Conservation (phyloP, 2,113 vertebrate genomes). For the Castor canadensis region DNA sequence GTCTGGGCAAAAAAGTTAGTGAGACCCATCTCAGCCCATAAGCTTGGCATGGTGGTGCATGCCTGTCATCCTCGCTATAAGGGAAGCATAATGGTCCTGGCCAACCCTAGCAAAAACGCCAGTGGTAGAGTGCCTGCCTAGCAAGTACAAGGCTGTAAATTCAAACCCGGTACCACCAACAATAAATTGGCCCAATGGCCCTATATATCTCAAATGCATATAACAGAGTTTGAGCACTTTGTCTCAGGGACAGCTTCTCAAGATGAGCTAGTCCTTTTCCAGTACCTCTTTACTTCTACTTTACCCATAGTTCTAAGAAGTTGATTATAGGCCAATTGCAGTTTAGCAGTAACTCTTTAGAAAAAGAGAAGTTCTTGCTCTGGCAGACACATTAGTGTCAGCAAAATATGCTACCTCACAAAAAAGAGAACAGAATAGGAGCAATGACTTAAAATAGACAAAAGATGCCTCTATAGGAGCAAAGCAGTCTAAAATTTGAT, state of each 20-base stretch:
- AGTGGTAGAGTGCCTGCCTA: too few species aligned
- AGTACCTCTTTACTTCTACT: neutral
- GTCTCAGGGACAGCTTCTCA: neutral
- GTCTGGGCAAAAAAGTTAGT: too few species aligned
- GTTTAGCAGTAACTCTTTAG: neutral
- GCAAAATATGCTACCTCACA: neutral
- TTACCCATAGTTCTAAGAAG: neutral
- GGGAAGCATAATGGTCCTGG: too few species aligned
- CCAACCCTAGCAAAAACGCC: too few species aligned
- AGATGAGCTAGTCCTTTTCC: neutral
- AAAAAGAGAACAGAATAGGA: neutral
- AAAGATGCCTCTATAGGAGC: neutral
- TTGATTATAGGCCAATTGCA: neutral
- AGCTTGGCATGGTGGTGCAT: too few species aligned
- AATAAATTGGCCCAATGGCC: neutral
- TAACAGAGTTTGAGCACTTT: neutral
- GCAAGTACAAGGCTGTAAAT: too few species aligned
- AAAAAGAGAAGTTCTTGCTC: neutral
- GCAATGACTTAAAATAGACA: neutral
- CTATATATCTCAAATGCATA: neutral
- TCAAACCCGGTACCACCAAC: too few species aligned
- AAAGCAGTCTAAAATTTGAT: neutral
- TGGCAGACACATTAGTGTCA: neutral
- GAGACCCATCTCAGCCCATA: too few species aligned
- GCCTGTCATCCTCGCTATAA: too few species aligned